These are phyloP conservation scores for Lymantria dispar DNA, from an alignment of 2,888 invertebrate genomes.

Conservation along the genomic window DNA sequence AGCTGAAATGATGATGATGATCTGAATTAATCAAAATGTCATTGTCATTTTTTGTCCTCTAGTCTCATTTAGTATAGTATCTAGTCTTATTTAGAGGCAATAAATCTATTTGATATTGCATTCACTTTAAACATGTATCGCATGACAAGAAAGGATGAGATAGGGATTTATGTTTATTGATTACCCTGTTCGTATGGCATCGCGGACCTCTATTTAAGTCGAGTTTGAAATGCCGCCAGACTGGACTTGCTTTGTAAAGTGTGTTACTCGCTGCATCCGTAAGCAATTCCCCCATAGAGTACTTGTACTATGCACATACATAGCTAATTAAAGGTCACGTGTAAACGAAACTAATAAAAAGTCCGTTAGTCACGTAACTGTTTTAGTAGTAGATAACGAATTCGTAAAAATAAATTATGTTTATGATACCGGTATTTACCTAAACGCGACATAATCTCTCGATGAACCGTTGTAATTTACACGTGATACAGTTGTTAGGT, in stretches of 20 bases:
- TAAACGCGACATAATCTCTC: slow-evolving; percentile 33
- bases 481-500: slow-evolving; percentile 52
- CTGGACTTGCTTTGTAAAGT: slow-evolving; percentile 52
- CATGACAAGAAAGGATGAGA: slow-evolving; percentile 18
- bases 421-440: slow-evolving; percentile 32
- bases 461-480: slow-evolving; percentile 55
- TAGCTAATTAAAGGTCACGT: slow-evolving; percentile 7
- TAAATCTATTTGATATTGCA: background rate
- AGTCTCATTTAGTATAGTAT: too few relatives aligned
- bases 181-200: slow-evolving; percentile 19
- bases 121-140: background rate
- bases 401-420: slow-evolving; percentile 30
- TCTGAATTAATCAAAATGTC: too few relatives aligned
- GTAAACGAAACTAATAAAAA: slow-evolving; percentile 16
- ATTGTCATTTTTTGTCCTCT: too few relatives aligned
- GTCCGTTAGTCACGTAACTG: slow-evolving; percentile 30
- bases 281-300: slow-evolving; percentile 40
- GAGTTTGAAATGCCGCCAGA: slow-evolving; percentile 54
- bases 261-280: slow-evolving; percentile 53
- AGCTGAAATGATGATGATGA: too few relatives aligned
- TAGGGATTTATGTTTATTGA: slow-evolving; percentile 32
- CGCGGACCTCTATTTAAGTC: slow-evolving; percentile 43
- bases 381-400: slow-evolving; percentile 13
- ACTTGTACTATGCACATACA: slow-evolving; percentile 1
- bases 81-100: background rate